A percentile compares a stretch with the other conserved stretches of the same genome.
Evolutionary conservation across 2,888 invertebrate genomes (phyloP).

Genomic region (Rhogogaster chlorosoma): DNA sequence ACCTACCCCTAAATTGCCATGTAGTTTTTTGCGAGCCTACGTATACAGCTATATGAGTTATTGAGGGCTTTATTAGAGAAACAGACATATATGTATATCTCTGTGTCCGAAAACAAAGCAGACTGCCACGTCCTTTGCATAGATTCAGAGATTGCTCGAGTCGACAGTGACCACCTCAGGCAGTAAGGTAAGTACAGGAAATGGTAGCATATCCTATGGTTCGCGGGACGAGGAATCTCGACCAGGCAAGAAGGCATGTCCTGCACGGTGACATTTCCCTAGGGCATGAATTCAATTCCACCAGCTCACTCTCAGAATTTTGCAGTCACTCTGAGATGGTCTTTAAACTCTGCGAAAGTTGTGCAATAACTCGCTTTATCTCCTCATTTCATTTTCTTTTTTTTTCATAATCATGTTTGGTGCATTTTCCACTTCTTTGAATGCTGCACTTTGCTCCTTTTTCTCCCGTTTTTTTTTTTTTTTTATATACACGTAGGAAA

Average conservation of each 20-base stretch:
- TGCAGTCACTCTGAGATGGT: slow-evolving; percentile 62
- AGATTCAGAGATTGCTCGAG: background rate
- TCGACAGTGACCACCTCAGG: background rate
- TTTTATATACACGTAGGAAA: background rate
- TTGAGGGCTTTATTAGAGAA: background rate
- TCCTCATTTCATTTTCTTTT: background rate
- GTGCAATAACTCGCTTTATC: slow-evolving; percentile 62
- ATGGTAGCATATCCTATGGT: slow-evolving; percentile 21
- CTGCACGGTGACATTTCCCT: slow-evolving; percentile 69
- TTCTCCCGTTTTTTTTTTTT: background rate
- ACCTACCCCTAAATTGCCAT: background rate
- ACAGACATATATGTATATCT: background rate
- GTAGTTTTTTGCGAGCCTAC: background rate
- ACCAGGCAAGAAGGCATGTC: slow-evolving; percentile 28
- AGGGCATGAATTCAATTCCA: slow-evolving; percentile 72
- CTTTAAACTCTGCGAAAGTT: slow-evolving; percentile 65
- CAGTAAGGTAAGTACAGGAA: slow-evolving; percentile 20
- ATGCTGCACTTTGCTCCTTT: background rate
- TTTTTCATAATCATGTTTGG: background rate
- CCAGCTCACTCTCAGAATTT: slow-evolving; percentile 67
- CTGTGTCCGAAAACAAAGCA: background rate
- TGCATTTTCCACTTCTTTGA: background rate
- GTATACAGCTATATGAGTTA: background rate
- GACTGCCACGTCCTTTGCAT: background rate
- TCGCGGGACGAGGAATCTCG: slow-evolving; percentile 25